These are phyloP conservation scores for Drosophila lacicola DNA, from an alignment of 2,888 invertebrate species.

Conservation along the genomic window DNA sequence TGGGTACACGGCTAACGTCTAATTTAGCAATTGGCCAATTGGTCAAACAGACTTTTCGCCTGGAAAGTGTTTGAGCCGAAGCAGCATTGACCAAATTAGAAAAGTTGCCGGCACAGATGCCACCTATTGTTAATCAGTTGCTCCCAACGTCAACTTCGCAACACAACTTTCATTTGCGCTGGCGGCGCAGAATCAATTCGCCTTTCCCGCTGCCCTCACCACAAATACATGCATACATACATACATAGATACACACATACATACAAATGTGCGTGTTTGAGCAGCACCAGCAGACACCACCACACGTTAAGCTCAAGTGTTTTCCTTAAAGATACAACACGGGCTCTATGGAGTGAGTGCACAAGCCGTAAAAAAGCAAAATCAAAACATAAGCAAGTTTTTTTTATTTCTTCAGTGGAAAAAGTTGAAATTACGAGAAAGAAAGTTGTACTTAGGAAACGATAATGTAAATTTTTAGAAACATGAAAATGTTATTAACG, in stretches of 20 bases:
- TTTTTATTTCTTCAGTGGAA: slow-evolving; percentile 14
- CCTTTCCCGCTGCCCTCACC: slow-evolving; percentile 4
- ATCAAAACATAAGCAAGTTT: slow-evolving; percentile 38
- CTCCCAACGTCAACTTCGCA: slow-evolving; percentile 23
- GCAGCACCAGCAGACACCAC: slow-evolving; percentile 15
- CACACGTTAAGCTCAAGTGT: slow-evolving; percentile 47
- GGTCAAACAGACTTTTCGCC: slow-evolving; percentile 38
- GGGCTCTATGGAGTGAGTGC: slow-evolving; percentile 38
- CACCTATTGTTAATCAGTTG: slow-evolving; percentile 42
- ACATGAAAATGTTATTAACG: slow-evolving; percentile 18
- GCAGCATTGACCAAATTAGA: slow-evolving; percentile 72
- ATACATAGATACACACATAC: background rate
- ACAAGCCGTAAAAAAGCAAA: slow-evolving; percentile 41
- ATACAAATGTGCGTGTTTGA: slow-evolving; percentile 42
- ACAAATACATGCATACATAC: background rate
- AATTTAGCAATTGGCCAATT: slow-evolving; percentile 40
- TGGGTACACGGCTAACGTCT: slow-evolving; percentile 34
- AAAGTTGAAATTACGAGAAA: slow-evolving; percentile 50
- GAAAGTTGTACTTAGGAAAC: slow-evolving; percentile 55
- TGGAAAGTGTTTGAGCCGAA: slow-evolving; percentile 60
- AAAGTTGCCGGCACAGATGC: slow-evolving; percentile 42
- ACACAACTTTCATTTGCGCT: slow-evolving; percentile 72
- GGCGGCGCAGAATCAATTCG: slow-evolving; percentile 65
- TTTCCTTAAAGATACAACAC: slow-evolving; percentile 38
- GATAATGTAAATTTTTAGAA: slow-evolving; percentile 30